Evolutionary conservation across 2,888 invertebrate species (phyloP), one percentile per base, ranked within the genome.

Genomic region (Meteorus colon): DNA sequence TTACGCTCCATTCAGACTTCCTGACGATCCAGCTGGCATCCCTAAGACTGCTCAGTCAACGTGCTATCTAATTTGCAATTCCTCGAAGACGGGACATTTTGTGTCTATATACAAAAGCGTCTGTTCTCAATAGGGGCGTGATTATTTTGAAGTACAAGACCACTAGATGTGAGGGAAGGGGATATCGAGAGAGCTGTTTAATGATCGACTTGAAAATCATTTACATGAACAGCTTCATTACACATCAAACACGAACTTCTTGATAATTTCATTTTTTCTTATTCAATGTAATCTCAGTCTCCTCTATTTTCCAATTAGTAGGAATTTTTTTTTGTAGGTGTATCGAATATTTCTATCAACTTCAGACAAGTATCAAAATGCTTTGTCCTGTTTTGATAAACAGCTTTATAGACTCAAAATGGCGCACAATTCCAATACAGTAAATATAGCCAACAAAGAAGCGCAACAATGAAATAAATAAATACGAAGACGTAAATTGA

Each of bases 1-100:
- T 19, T 8, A 19, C 19, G 19, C 55, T 55, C 19, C 55, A 55
- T 55, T 55, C 55, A 19, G 8, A 8, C 55, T 8, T 55, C 2
- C 37, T n/a, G 62, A 34, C 37, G 37, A 65, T 37, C n/a, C 27
- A 45, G 63, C 48, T 62, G 65, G 48, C 19, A 41, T 37, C 19
- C 19, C 48, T 27, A 59, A 63, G 48, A 62, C 27, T 62, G 51
- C 34, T 74, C 51, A 71, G 72, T 51, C 77, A 62, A 48, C 71
- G 55, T 66, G 76, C 72, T 70, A 77, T 75, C 78, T 78, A 74
- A 81, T 82, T 81, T 82, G 80, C 81, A 82, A 81, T 79, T 78
- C 75, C 66, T 67, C 68, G 66, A 69, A 66, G 69, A 68, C 76
- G 8, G 51, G 73, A 73, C 51, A n/a, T 66, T 31, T 12, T 55